Conservation (phyloP, 2,797 vertebrate species). For the Cynodonichthys magdalenae region DNA sequence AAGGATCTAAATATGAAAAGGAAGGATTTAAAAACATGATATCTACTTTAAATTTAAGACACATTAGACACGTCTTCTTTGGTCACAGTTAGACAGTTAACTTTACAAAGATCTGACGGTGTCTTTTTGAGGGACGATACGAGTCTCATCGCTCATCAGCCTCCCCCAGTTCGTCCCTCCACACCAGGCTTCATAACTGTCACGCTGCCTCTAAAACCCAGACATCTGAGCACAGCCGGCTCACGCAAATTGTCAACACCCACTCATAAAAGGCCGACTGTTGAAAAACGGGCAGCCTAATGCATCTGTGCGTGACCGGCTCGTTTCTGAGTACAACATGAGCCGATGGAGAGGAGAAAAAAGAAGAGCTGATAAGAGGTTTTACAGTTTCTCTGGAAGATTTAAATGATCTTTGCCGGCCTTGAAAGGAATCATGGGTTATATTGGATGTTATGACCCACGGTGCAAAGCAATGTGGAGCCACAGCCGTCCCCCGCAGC, state of each 20-base stretch:
- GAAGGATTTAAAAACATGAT: too few relatives aligned
- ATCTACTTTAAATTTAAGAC: too few relatives aligned
- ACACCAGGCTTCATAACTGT: constrained; percentile 69
- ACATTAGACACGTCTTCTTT: too few relatives aligned
- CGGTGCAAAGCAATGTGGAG: constrained; percentile 51
- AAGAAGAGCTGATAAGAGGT: constrained; percentile 27
- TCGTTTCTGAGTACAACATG: constrained; percentile 21
- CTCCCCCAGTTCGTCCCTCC: constrained; percentile 44
- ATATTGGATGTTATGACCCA: constrained; percentile 58
- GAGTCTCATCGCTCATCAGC: constrained; percentile 49
- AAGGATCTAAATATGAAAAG: too few relatives aligned
- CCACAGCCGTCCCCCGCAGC: constrained; percentile 57
- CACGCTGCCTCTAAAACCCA: constrained; percentile 68
- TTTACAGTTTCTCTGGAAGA: constrained; percentile 39
- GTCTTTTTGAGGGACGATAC: constrained; percentile 36
- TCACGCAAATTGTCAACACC: constrained; percentile 71
- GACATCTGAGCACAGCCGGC: constrained; percentile 62
- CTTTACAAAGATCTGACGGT: constrained; percentile 36
- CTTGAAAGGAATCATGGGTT: constrained; percentile 46
- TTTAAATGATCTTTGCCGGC: constrained; percentile 14
- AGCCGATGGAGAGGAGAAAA: constrained; percentile 15
- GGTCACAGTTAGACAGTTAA: neutral
- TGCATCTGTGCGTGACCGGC: constrained; percentile 32
- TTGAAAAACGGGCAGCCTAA: constrained; percentile 67
- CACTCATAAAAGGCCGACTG: constrained; percentile 72